Base-by-base conservation (phyloP, 2,113 vertebrate species). In the Numida meleagris region DNA sequence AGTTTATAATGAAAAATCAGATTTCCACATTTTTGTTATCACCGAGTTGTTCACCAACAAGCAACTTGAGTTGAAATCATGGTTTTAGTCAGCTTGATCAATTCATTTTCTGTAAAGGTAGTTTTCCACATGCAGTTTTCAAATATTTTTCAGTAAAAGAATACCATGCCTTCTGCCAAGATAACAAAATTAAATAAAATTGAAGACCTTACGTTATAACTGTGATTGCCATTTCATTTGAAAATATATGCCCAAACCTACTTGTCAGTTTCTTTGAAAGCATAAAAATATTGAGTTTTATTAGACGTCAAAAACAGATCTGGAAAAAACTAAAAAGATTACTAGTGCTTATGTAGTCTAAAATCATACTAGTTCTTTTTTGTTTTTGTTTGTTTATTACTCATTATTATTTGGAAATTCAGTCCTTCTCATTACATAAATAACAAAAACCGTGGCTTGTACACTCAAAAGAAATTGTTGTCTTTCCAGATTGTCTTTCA, bases 261-360 rank as follows among this genome's bases (percentile, higher is more conserved):
- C 94, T 95, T 89, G 82, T 70, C 29, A 82, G 82, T 92, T 86
- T 91, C 67, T 90, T 76, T 91, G 84, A 85, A 92, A 96, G 94
- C 46, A 33, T 45, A 82, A 81, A 59, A 86, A 93, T 94, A 94
- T 95, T 91, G 78, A 96, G 93, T 94, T 93, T 95, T 66, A 84
- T 24, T 62, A 91, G 17, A 95, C 86, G 86, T 95, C 79, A 95
- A 76, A 42, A 91, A 86, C 33, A 72, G 48, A 38, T 81, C 74
- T 82, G 81, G 62, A 93, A 88, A 92, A 95, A 93, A 86, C 88
- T 91, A 82, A 72, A 84, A 51, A 80, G 58, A 90, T 82, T 85
- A 90, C 34, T 74, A 74, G 12, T 55, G 66, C 14, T 70, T 62
- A 92, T 38, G 29, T 51, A 86, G 36, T 58, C 58, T 86, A 73